Base-by-base conservation (phyloP, 2,888 invertebrate genomes). In the Lasioglossum vierecki region DNA sequence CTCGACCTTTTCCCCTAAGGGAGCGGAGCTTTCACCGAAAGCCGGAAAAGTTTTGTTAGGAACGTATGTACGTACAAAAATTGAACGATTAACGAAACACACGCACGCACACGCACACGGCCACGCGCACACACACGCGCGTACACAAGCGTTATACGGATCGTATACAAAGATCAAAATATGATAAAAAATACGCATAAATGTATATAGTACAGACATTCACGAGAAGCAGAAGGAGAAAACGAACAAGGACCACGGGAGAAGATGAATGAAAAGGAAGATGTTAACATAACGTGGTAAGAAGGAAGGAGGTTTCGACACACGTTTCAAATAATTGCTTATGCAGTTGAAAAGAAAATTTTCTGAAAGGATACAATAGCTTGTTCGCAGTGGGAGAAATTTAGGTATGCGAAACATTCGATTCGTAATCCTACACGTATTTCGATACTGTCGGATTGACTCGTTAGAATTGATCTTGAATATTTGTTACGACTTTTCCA, bases 61-160 rank as follows among this genome's bases (percentile, higher is more conserved):
- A 89, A 90, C 89, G 91, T 89, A 91, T 90, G 90, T 89, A 91
- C 91, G 90, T 89, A 92, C 89, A 90, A 89, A 89, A 89, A 87
- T 90, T 83, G 88, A 91, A 91, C 85, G 88, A 86, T 89, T 88
- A 89, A 92, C 88, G 88, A 89, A 87, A 83, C 75, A 89, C 91
- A 90, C 88, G 88, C 90, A 82, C 88, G 13, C 79, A 30, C 53
- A 53, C 71, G 39, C n/a, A n/a, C 72, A 49, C 89, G 89, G 88
- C 46, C 79, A 30, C 53, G 66, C 71, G 46, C n/a, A n/a, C 75
- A 35, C 89, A 89, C 88, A 89, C 88, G 89, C 90, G 89, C 88
- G 91, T 89, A 92, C 91, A 91, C 88, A 92, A 90, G 90, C 91
- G 88, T 91, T 88, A 89, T 89, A 88, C 83, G 84, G 82, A 82